phyloP scores from a whole-genome alignment of 35 echinoderm and acorn worm genomes.

The Lytechinus variegatus region DNA sequence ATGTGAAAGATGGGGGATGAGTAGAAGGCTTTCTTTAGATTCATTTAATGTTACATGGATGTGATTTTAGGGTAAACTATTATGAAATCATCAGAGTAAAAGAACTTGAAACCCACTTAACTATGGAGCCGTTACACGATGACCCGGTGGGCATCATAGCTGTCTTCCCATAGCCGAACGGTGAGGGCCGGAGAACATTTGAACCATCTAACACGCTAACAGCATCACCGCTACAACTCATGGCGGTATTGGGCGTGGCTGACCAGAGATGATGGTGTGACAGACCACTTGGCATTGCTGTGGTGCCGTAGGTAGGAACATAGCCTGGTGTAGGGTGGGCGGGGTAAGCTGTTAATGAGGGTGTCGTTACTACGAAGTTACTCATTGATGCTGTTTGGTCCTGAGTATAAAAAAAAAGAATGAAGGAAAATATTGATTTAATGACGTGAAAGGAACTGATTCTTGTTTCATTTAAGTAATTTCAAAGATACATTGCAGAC shows the following conservation, averaged over 20 bases:
- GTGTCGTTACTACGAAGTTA: conserved; percentile 84
- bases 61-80: no score
- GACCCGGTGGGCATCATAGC: conserved; percentile 41
- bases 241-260: conserved; percentile 65
- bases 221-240: conserved; percentile 81
- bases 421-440: not conserved
- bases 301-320: conserved; percentile 82
- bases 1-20: no score
- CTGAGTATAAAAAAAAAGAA: conserved; percentile 39
- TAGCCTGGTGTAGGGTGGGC: conserved; percentile 81
- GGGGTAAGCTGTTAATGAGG: conserved; percentile 73
- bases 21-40: no score
- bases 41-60: no score
- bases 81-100: not conserved
- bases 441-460: not conserved
- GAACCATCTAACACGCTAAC: conserved; percentile 75
- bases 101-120: conserved; percentile 46
- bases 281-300: conserved; percentile 73
- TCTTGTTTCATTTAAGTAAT: no score
- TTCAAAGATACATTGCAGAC: no score
- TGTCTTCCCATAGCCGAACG: conserved; percentile 75
- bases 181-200: conserved; percentile 84
- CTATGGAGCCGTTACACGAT: conserved; percentile 53
- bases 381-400: conserved; percentile 71
- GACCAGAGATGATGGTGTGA: conserved; percentile 85